Base-by-base conservation (phyloP, 92 coral and sea anemone species). In the Porites evermanni region DNA sequence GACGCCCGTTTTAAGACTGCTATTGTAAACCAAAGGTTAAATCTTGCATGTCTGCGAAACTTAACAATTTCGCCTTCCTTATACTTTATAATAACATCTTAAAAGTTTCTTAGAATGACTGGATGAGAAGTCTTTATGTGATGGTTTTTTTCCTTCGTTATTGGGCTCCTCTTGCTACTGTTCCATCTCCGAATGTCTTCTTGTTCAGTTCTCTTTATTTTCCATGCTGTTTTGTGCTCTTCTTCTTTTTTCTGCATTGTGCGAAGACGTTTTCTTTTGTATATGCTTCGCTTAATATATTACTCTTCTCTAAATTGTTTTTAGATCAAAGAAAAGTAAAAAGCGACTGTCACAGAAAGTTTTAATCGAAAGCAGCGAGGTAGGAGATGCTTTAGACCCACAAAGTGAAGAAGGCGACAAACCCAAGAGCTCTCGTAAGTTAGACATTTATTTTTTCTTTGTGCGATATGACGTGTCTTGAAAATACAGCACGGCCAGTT, bases 321-420 rank as follows among this genome's bases (percentile, higher is more conserved):
- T 82, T 38, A 91, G 94, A 65, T 70, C 84, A 21, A 89, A 77
- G 74, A 94, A 89, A 65, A 58, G 88, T 64, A 94, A 71, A 77
- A 89, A 76, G 23, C 92, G 76, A 61, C 19, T 71, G 17, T 81
- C 85, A 3, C 85, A 81, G 85, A 78, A 78, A 47, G 71, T 64
- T 38, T 17, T 70, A 29, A 54, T 56, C 8, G 77, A 69, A 16
- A 70, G 58, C 32, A 81, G 53, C 8, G 85, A 32, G 50, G 38
- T 59, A 24, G 20, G 63, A 12, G 86, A 70, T 1, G 7, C 79
- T 17, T 19, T 60, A 32, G 90, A 79, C 9, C 44, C 64, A 5
- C 60, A 20, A 53, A 63, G 19, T 47, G 72, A 50, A 58, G 92
- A 84, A 12, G 67, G 63, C 1, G 38, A 29, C 47, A 92, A 92